phyloP scores from a whole-genome alignment of 2,888 invertebrate species.

The Plagiodera versicolora region DNA sequence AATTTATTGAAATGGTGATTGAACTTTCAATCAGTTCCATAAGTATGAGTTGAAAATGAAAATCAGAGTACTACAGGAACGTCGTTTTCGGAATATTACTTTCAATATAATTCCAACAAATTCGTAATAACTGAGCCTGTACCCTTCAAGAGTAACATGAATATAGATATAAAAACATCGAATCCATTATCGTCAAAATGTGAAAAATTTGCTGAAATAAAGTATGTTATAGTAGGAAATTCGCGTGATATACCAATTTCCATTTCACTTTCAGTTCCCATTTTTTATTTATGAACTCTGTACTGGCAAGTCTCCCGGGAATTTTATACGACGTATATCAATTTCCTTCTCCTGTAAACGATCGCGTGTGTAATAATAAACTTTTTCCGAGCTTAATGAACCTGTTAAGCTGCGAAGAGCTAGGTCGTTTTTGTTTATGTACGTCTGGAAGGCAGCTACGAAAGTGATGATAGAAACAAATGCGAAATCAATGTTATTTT shows the following conservation, averaged over 20 bases:
- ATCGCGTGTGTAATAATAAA: constrained; percentile 27
- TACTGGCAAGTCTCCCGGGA: neutral
- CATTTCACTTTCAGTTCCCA: constrained; percentile 9
- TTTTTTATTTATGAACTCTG: constrained; percentile 10
- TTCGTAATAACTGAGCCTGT: no score
- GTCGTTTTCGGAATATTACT: no score
- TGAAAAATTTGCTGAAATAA: neutral
- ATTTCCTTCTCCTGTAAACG: constrained; percentile 17
- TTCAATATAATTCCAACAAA: no score
- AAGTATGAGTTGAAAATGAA: no score
- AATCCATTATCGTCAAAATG: neutral
- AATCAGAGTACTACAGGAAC: no score
- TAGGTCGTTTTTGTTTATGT: constrained; percentile 8
- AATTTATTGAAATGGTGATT: no score
- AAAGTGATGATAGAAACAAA: neutral
- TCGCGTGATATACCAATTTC: constrained; percentile 8
- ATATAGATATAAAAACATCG: no score
- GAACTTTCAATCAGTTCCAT: no score
- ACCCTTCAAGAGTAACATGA: neutral
- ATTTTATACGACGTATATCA: constrained; percentile 16
- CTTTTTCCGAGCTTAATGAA: constrained; percentile 24
- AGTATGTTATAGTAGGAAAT: neutral
- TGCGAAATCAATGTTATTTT: neutral
- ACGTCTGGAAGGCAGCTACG: neutral
- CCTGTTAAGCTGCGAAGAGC: constrained; percentile 17